Conservation (phyloP, 1,140 invertebrate genomes). For the Phenacoccus solenopsis region DNA sequence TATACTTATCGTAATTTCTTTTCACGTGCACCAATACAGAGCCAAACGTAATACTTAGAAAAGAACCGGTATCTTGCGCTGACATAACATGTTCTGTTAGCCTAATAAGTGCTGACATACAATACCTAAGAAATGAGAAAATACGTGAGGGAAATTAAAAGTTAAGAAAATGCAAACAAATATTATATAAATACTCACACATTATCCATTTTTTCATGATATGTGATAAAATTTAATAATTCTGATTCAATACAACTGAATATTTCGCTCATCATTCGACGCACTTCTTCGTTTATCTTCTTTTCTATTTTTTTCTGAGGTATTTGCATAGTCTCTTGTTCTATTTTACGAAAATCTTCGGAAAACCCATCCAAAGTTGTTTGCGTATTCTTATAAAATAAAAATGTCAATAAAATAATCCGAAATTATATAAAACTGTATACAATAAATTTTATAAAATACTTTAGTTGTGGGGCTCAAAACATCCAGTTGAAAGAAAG, state of each 20-base stretch:
- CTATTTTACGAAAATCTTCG: slow-evolving; percentile 7
- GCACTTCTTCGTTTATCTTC: slow-evolving; percentile 61
- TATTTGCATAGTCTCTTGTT: slow-evolving; percentile 29
- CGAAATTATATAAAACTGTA: too few species aligned
- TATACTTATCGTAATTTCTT: slow-evolving; percentile 83
- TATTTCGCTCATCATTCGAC: slow-evolving; percentile 73
- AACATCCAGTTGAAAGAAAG: slow-evolving; percentile 80
- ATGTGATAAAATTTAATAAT: slow-evolving; percentile 66
- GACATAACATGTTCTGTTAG: slow-evolving; percentile 81
- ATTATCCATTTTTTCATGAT: slow-evolving; percentile 75
- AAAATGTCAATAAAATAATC: not conserved
- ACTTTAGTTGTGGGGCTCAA: slow-evolving; percentile 37
- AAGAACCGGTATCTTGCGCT: slow-evolving; percentile 81
- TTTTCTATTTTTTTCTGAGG: slow-evolving; percentile 50
- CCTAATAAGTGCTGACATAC: slow-evolving; percentile 80
- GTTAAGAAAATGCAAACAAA: slow-evolving; percentile 5
- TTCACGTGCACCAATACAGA: slow-evolving; percentile 65
- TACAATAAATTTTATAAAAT: too few species aligned
- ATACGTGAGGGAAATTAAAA: not conserved
- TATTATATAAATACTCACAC: slow-evolving; percentile 53
- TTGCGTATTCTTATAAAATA: slow-evolving; percentile 38
- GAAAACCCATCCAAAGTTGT: slow-evolving; percentile 38
- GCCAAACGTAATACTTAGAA: slow-evolving; percentile 78
- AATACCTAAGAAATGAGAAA: slow-evolving; percentile 52
- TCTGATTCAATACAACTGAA: slow-evolving; percentile 78